These are phyloP conservation scores for Orcinus orca DNA, from an alignment of 2,113 vertebrate genomes.

Conservation along the genomic window DNA sequence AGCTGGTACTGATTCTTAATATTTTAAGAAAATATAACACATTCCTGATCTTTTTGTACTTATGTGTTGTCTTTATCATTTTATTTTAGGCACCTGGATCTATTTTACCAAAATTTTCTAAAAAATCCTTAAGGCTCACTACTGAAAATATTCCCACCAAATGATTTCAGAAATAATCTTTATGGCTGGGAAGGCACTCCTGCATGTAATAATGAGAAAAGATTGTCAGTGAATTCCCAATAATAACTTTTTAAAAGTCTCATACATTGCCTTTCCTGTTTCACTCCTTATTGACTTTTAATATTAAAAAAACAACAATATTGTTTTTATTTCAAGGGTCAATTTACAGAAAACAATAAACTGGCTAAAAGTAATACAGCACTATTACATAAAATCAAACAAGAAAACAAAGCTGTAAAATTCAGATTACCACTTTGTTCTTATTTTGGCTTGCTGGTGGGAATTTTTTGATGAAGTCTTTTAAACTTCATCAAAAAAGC, in stretches of 20 bases:
- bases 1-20: not conserved
- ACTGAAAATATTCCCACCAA: not conserved
- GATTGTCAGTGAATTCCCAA: not conserved
- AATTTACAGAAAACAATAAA: not conserved
- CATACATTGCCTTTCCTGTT: not conserved
- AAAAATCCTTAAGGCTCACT: not conserved
- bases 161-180: not conserved
- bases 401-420: not conserved
- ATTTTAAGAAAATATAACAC: not conserved
- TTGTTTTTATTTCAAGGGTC: not conserved
- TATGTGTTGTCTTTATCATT: not conserved
- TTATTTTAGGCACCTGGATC: not conserved
- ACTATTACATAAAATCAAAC: not conserved
- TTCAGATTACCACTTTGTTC: not conserved
- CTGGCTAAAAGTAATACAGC: not conserved
- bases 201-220: not conserved
- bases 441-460: slow-evolving; percentile 16
- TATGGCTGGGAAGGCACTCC: not conserved
- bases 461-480: slow-evolving; percentile 23
- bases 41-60: not conserved
- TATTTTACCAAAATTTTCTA: not conserved
- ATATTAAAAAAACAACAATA: not conserved
- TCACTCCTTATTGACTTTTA: not conserved
- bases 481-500: slow-evolving; percentile 38
- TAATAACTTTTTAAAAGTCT: not conserved